These are phyloP conservation scores for Teleogryllus occipitalis DNA, from an alignment of 1,140 invertebrate genomes.

Conservation along the genomic window DNA sequence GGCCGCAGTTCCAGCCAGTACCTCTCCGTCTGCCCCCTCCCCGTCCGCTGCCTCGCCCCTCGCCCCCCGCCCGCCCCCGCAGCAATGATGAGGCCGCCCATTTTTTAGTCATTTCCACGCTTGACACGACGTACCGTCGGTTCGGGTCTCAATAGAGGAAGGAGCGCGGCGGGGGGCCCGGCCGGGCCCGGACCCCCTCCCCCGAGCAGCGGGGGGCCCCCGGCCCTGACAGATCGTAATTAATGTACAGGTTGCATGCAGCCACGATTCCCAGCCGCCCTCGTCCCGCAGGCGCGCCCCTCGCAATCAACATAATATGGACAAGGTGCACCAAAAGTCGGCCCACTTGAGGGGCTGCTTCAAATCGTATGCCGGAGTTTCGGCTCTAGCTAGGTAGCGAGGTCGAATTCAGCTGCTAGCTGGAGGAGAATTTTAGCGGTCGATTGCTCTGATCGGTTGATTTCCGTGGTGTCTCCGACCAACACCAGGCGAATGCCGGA, in stretches of 20 bases:
- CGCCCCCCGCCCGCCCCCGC: background rate
- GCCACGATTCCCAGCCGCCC: background rate
- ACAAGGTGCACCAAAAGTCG: background rate
- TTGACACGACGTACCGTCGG: slow-evolving; percentile 14
- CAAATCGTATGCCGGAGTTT: no score
- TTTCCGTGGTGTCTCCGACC: no score
- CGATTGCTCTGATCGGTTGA: no score
- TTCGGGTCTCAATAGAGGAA: slow-evolving; percentile 18
- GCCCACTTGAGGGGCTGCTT: no score
- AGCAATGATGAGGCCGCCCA: background rate
- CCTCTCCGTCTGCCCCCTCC: slow-evolving; percentile 2
- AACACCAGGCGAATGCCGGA: no score
- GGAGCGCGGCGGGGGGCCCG: slow-evolving; percentile 10
- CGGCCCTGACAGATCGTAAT: slow-evolving; percentile 16
- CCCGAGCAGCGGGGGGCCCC: slow-evolving; percentile 7
- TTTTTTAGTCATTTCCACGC: slow-evolving; percentile 18
- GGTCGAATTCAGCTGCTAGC: no score
- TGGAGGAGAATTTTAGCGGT: no score
- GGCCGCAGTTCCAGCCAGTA: background rate
- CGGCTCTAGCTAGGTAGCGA: no score
- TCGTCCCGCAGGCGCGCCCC: background rate
- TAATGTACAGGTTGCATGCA: slow-evolving; percentile 17
- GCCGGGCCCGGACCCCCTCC: background rate
- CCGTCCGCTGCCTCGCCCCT: background rate
- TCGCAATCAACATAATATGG: slow-evolving; percentile 14